These are phyloP conservation scores for Dendrolimus houi DNA, from an alignment of 2,888 invertebrate genomes.

Conservation along the genomic window DNA sequence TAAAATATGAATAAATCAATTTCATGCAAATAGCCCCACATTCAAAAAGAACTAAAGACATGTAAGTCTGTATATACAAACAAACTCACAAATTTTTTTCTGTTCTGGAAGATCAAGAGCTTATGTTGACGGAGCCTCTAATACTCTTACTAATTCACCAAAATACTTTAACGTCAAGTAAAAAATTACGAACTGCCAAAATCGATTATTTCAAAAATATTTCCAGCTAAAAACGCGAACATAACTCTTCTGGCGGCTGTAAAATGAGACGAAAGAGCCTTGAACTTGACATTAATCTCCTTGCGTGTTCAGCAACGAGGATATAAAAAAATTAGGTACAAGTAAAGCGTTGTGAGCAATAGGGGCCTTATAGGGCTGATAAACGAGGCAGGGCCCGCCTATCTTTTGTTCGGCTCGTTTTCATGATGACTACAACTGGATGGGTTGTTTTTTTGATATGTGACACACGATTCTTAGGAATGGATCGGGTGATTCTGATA, in stretches of 20 bases:
- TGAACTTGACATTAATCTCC: conserved; percentile 21
- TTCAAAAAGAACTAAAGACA: no score
- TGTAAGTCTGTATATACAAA: no score
- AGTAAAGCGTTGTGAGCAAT: conserved; percentile 11
- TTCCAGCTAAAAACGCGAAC: neutral
- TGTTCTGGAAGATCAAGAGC: no score
- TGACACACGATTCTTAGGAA: conserved; percentile 12
- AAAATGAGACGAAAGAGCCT: conserved; percentile 6
- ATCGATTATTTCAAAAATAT: neutral
- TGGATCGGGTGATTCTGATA: neutral
- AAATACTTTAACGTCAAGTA: no score
- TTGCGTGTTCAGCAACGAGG: conserved; percentile 15
- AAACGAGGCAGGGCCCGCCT: conserved; percentile 26
- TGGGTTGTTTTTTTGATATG: conserved; percentile 16
- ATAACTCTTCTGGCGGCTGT: neutral
- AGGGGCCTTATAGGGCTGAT: conserved; percentile 20
- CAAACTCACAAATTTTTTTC: no score
- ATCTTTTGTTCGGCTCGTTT: conserved; percentile 25
- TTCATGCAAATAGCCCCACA: no score
- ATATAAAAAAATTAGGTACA: conserved; percentile 16
- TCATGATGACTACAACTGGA: conserved; percentile 20
- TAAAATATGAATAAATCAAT: no score
- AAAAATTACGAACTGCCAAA: no score
- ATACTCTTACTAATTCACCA: no score
- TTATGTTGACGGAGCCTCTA: no score